phyloP scores from a whole-genome alignment of 2,113 vertebrate species.

The Sinocyclocheilus anophthalmus region DNA sequence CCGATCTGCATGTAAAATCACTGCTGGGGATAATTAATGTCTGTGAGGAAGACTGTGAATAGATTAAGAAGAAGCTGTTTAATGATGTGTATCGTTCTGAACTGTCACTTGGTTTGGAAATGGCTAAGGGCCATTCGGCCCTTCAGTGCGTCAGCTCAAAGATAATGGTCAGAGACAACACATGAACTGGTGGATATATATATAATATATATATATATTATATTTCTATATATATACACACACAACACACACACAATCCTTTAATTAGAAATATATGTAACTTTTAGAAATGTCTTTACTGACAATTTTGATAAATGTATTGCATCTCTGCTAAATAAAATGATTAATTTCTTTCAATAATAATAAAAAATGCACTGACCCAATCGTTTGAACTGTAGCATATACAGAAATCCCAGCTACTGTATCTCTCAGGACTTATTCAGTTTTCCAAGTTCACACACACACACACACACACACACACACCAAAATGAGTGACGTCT shows the following conservation, averaged over 20 bases:
- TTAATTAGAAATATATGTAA: no score
- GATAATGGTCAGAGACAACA: slow-evolving; percentile 39
- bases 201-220: no score
- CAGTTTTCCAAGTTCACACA: no score
- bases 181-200: slow-evolving; percentile 9
- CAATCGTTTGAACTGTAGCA: no score
- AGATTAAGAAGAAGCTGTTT: slow-evolving; percentile 34
- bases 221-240: no score
- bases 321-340: neutral
- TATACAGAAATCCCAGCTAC: no score
- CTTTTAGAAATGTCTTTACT: neutral
- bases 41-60: slow-evolving; percentile 29
- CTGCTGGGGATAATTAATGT: slow-evolving; percentile 33
- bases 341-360: neutral
- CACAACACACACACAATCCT: no score
- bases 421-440: no score
- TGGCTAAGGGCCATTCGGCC: slow-evolving; percentile 5
- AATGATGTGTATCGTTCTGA: slow-evolving; percentile 42
- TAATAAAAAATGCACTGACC: no score
- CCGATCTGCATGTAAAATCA: slow-evolving; percentile 16
- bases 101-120: slow-evolving; percentile 44
- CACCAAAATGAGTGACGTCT: neutral
- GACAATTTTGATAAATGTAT: neutral
- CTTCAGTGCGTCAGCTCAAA: slow-evolving; percentile 29
- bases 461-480: neutral